Conservation (phyloP, 2,797 vertebrate species). For the Gambusia yucatana region DNA sequence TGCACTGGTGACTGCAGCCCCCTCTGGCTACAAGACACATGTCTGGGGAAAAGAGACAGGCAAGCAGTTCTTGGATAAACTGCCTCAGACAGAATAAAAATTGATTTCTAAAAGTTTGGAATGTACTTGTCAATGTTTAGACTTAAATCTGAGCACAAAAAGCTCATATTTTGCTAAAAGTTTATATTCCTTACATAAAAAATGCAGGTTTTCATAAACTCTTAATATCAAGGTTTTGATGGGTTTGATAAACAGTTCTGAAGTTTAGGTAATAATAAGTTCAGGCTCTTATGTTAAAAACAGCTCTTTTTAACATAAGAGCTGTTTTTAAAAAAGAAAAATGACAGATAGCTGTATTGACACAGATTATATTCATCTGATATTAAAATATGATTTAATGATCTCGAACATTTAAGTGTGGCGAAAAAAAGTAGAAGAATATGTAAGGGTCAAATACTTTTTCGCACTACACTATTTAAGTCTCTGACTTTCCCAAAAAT, state of each 20-base stretch:
- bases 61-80: neutral
- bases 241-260: neutral
- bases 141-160: neutral
- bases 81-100: neutral
- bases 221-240: neutral
- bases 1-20: conserved; percentile 96
- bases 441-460: neutral
- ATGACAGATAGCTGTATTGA: neutral
- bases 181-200: neutral
- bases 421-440: neutral
- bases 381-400: neutral
- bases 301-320: neutral
- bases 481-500: neutral
- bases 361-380: neutral
- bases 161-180: neutral
- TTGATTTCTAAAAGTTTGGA: neutral
- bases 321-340: neutral
- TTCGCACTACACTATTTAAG: neutral
- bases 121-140: neutral
- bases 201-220: neutral
- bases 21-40: conserved; percentile 93
- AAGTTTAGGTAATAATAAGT: neutral
- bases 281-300: too few species aligned
- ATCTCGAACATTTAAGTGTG: neutral
- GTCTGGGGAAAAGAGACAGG: conserved; percentile 78